Conservation (phyloP, 2,113 vertebrate genomes). For the Nyctereutes procyonoides region DNA sequence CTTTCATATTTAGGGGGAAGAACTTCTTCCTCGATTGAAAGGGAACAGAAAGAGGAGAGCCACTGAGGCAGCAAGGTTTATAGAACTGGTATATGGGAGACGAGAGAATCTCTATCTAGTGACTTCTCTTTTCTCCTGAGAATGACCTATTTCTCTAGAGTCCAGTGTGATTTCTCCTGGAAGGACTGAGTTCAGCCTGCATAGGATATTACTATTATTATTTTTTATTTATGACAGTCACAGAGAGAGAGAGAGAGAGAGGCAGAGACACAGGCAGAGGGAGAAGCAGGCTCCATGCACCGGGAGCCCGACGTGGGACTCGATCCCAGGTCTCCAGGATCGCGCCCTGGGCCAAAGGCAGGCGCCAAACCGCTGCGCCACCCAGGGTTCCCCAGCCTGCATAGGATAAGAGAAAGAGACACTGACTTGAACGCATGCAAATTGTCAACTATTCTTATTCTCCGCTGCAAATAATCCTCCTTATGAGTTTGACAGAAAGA, state of each 20-base stretch:
- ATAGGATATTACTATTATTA: too few relatives aligned
- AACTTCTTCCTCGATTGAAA: background rate
- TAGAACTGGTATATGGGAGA: background rate
- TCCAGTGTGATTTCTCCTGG: background rate
- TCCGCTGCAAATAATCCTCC: constrained; percentile 7
- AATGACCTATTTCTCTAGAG: background rate
- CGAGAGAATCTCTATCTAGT: background rate
- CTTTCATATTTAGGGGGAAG: background rate
- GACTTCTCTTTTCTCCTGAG: background rate
- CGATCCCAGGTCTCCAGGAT: too few relatives aligned
- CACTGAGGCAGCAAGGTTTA: background rate
- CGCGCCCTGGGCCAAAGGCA: too few relatives aligned
- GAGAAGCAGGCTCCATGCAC: too few relatives aligned
- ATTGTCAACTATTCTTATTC: background rate
- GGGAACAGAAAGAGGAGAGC: background rate
- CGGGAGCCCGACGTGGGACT: too few relatives aligned
- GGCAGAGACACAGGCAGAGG: too few relatives aligned
- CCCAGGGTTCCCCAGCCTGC: too few relatives aligned
- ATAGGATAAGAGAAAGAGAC: background rate
- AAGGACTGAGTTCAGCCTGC: background rate
- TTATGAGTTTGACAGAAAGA: background rate
- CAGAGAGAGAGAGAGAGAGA: too few relatives aligned
- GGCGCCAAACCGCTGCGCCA: too few relatives aligned
- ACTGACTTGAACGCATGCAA: background rate
- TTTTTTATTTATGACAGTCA: too few relatives aligned